phyloP scores from a whole-genome alignment of 2,113 vertebrate species.

The cat (Felis catus) region F.catus_Fca126_mat1.0 CM031419.1:8158001-8158500 shows the following conservation, averaged over 20 bases:
- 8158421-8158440: neutral
- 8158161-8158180: too few species aligned
- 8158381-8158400: neutral
- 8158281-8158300: neutral
- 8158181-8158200: too few species aligned
- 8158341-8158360: neutral
- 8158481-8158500: neutral
- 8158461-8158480: neutral
- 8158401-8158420: neutral
- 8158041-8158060: neutral
- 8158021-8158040: neutral
- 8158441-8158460: fast-evolving
- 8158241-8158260: neutral
- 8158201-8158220: too few species aligned
- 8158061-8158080: neutral
- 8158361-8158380: neutral
- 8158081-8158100: neutral
- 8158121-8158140: too few species aligned
- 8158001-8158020: neutral
- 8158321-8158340: neutral
- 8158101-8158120: too few species aligned
- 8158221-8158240: too few species aligned
- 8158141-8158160: too few species aligned
- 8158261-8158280: neutral
- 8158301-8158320: neutral